Evolutionary conservation across 1,140 invertebrate genomes (phyloP).

Genomic region (Diuraphis noxia): DNA sequence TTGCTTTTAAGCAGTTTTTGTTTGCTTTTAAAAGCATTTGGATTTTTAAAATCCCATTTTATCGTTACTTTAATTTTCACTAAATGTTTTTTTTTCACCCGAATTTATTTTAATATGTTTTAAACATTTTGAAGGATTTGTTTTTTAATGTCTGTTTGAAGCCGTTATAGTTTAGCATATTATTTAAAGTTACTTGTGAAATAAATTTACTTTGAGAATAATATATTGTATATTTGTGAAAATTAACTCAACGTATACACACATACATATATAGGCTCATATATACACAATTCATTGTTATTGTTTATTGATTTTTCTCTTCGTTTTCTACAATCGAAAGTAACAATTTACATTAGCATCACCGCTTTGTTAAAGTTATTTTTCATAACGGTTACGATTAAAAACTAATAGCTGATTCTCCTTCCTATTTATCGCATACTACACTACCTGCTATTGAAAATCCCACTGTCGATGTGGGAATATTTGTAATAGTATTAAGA

Average conservation of each 20-base stretch:
- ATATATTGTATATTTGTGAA: constrained; percentile 1
- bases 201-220: background rate
- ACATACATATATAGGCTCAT: too few species aligned
- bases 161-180: background rate
- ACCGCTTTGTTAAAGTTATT: background rate
- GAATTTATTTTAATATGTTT: background rate
- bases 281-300: background rate
- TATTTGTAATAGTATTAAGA: background rate
- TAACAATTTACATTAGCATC: background rate
- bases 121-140: constrained; percentile 24
- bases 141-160: background rate
- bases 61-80: background rate
- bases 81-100: background rate
- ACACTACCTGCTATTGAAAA: background rate
- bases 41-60: background rate
- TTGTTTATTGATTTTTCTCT: constrained; percentile 9
- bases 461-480: background rate
- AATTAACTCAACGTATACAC: background rate
- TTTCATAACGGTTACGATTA: background rate
- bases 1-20: background rate
- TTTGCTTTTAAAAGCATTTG: constrained; percentile 2
- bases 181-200: background rate
- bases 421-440: background rate
- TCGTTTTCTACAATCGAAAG: background rate
- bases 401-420: background rate